Conservation (phyloP, 1,140 invertebrate species). For the Melitaea cinxia region DNA sequence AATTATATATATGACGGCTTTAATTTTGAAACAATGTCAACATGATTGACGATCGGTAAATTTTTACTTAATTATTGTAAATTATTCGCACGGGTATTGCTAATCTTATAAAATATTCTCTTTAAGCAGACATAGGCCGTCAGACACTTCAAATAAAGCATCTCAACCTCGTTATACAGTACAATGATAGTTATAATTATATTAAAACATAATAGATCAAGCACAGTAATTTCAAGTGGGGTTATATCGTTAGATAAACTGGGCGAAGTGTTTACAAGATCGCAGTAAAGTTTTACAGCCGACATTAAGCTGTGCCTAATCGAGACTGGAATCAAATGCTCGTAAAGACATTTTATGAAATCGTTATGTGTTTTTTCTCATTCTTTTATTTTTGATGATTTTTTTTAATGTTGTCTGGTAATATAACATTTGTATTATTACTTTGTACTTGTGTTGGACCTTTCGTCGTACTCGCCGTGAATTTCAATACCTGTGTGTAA, state of each 20-base stretch:
- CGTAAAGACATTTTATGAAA: conserved; percentile 38
- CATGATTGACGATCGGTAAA: too few species aligned
- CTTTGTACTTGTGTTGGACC: neutral
- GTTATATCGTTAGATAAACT: conserved; percentile 1
- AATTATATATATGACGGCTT: too few species aligned
- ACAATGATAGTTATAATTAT: neutral
- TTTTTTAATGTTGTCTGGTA: neutral
- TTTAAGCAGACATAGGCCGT: too few species aligned
- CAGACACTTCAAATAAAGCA: too few species aligned
- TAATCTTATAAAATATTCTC: too few species aligned
- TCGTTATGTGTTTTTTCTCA: neutral
- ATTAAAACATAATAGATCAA: neutral
- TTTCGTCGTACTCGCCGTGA: too few species aligned
- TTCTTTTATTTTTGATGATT: neutral
- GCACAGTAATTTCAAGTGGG: conserved; percentile 3
- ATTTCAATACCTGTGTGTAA: too few species aligned
- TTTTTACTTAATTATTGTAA: too few species aligned
- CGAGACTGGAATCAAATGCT: conserved; percentile 40
- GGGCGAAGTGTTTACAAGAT: conserved; percentile 20
- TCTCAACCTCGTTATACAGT: too few species aligned
- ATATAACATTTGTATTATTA: neutral
- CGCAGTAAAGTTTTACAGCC: conserved; percentile 28
- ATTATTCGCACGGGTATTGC: too few species aligned
- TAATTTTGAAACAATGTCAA: too few species aligned
- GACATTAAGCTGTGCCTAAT: conserved; percentile 35